A percentile compares a stretch with the other conserved stretches of the same genome.
Evolutionary conservation across 2,888 invertebrate species (phyloP).

Genomic region (Phytoseiulus persimilis): DNA sequence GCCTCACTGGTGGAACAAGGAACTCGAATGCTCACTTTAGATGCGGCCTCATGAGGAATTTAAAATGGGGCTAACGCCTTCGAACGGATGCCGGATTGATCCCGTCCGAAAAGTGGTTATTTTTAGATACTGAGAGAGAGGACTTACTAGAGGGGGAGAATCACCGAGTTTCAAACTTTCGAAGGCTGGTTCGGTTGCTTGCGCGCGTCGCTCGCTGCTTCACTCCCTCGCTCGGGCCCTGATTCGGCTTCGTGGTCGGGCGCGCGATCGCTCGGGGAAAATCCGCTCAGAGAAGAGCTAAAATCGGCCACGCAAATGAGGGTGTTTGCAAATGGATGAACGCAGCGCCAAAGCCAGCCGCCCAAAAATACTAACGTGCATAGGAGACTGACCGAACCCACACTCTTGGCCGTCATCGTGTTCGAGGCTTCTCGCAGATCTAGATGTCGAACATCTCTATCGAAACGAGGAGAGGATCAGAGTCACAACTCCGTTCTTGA

Average conservation of each 20-base stretch:
- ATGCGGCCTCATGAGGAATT: no score
- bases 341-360: neutral
- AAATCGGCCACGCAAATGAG: neutral
- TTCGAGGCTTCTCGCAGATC: no score
- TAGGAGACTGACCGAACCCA: no score
- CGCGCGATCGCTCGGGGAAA: neutral
- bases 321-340: neutral
- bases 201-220: neutral
- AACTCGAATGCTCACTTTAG: no score
- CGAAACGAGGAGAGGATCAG: no score
- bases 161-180: neutral
- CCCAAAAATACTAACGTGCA: no score
- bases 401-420: no score
- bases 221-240: neutral
- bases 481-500: no score
- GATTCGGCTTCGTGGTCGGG: neutral
- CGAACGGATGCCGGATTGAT: no score
- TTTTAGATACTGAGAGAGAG: neutral
- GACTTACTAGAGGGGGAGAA: neutral
- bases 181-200: neutral
- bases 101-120: neutral
- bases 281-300: neutral
- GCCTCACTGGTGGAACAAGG: no score
- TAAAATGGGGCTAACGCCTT: no score
- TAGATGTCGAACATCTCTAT: no score